Base-by-base conservation (phyloP, 1,140 invertebrate species). In the Hestina assimilis region DNA sequence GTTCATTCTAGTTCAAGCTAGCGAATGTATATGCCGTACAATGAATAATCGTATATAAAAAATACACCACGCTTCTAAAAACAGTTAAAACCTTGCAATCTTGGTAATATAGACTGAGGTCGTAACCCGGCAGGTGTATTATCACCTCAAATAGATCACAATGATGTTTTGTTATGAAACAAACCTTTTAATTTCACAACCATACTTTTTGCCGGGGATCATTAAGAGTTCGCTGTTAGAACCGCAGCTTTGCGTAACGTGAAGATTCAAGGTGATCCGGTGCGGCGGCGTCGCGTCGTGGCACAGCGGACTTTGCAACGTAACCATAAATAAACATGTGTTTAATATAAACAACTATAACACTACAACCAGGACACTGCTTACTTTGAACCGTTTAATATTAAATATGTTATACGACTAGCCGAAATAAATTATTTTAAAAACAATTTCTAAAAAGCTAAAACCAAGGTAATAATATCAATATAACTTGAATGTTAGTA, bases 191-290 rank as follows among this genome's bases (percentile, higher is more conserved):
- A 63, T 72, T 71, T 69, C 65, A 45, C 56, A 65, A 75, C 60
- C 41, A 40, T 66, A 29, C 42, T 53, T 64, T 53, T 66, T 51
- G 47, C 47, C 45, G 41, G 45, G 63, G 57, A 51, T 60, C 65
- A 71, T 66, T 70, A 75, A 72, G 59, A 65, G 47, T 52, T 54
- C 57, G 63, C 58, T 66, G 51, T 81, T 83, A 65, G 69, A 70
- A 66, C 55, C 67, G 56, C 66, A 55, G 56, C 64, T 76, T 79
- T 82, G 79, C 76, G 76, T 72, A 75, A 75, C 66, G 66, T 63
- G 65, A 72, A 64, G 71, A 78, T 76, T 83, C 83, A 86, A 86
- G 80, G 83, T 86, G 75, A 86, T 47, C 83, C 45, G 51, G 80
- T 86, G 64, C 60, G 23, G 57, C 62, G 66, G 58, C 63, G 45